These are phyloP conservation scores for Plebejus argus DNA, from an alignment of 2,888 invertebrate genomes.

Conservation along the genomic window DNA sequence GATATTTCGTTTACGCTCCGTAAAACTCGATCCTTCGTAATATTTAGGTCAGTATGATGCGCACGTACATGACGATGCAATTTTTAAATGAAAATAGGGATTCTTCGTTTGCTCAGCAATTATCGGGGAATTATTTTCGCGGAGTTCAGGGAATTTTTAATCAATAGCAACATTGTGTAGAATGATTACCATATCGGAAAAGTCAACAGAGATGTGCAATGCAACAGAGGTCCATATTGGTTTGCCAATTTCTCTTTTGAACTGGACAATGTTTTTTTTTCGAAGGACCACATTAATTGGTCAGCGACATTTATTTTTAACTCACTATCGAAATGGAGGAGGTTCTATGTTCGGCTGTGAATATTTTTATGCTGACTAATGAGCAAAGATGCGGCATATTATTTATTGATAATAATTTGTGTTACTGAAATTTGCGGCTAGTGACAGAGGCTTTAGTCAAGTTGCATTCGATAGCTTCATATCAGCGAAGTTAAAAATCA, in stretches of 20 bases:
- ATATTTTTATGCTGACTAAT: no score
- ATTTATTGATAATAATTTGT: no score
- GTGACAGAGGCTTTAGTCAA: no score
- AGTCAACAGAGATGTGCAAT: constrained; percentile 2
- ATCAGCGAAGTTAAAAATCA: no score
- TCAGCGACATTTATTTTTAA: neutral
- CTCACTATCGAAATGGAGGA: no score
- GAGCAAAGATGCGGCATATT: no score
- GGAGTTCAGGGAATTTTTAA: constrained; percentile 32
- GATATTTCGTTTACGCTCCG: constrained; percentile 39
- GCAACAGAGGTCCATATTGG: neutral
- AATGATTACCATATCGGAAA: constrained; percentile 8
- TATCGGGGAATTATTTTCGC: constrained; percentile 41
- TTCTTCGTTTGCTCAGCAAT: constrained; percentile 56
- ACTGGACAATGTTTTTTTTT: neutral
- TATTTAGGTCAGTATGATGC: constrained; percentile 58
- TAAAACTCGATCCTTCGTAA: constrained; percentile 48
- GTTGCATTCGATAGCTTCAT: no score
- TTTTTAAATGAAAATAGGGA: constrained; percentile 56
- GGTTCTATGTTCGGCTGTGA: no score
- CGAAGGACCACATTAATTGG: neutral
- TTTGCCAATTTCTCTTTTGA: neutral
- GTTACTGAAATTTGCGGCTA: no score
- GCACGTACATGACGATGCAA: constrained; percentile 54
- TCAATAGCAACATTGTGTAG: constrained; percentile 12